Percentiles rank a stretch among this genome's conserved stretches.
Evolutionary conservation across 2,113 vertebrate species (phyloP).

Genomic region (Amblyopsis rosae): DNA sequence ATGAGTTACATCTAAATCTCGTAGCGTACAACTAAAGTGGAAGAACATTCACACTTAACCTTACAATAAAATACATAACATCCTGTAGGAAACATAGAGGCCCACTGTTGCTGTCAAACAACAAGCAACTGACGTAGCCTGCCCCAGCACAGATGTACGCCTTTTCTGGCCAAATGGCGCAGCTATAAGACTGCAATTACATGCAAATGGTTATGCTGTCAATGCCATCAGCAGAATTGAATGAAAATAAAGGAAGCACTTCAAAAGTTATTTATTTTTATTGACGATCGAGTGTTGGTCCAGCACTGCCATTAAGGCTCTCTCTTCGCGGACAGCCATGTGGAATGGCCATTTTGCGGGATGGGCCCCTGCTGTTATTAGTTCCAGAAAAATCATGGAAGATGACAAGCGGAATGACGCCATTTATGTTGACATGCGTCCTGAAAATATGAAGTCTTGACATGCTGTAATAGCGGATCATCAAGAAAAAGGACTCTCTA

Average conservation of each 20-base stretch:
- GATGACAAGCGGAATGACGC: slow-evolving; percentile 53
- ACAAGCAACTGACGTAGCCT: background rate
- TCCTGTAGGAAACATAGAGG: too few species aligned
- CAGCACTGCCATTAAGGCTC: slow-evolving; percentile 43
- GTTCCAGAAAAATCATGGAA: slow-evolving; percentile 38
- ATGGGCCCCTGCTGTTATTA: slow-evolving; percentile 47
- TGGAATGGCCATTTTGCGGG: slow-evolving; percentile 35
- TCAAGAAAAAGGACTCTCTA: slow-evolving; percentile 47
- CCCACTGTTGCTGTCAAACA: too few species aligned
- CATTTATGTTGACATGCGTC: slow-evolving; percentile 53
- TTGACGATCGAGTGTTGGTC: slow-evolving; percentile 53
- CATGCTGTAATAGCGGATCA: slow-evolving; percentile 51
- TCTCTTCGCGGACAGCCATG: slow-evolving; percentile 40
- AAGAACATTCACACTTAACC: too few species aligned
- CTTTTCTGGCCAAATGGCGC: slow-evolving; percentile 23
- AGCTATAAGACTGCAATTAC: slow-evolving; percentile 40
- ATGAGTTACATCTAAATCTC: too few species aligned
- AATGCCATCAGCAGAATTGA: slow-evolving; percentile 45
- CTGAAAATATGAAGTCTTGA: slow-evolving; percentile 61
- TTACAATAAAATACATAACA: too few species aligned
- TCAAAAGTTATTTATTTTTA: slow-evolving; percentile 55
- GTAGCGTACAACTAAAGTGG: too few species aligned
- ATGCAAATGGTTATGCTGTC: slow-evolving; percentile 54
- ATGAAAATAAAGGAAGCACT: slow-evolving; percentile 50
- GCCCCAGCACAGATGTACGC: background rate